Conservation (phyloP, 1,140 invertebrate species). For the Drosophila sturtevanti region DNA sequence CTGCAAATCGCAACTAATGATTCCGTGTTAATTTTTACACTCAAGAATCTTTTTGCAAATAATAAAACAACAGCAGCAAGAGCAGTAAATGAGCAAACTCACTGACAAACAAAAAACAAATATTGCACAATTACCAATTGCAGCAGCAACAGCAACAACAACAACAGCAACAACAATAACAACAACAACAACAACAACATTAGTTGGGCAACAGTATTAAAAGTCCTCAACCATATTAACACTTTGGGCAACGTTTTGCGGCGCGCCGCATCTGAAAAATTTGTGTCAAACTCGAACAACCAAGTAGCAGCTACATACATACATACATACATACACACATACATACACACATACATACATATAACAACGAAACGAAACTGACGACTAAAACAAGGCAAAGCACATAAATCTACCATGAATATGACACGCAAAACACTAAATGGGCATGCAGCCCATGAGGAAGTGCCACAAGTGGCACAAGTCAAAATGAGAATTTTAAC, state of each 20-base stretch:
- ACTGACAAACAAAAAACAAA: conserved; percentile 40
- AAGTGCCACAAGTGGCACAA: conserved; percentile 59
- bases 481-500: conserved; percentile 24
- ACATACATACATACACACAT: conserved; percentile 16
- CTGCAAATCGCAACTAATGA: conserved; percentile 40
- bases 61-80: conserved; percentile 22
- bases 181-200: conserved; percentile 6
- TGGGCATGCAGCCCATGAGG: conserved; percentile 50
- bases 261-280: conserved; percentile 70
- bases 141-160: conserved; percentile 18
- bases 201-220: conserved; percentile 73
- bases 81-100: conserved; percentile 53
- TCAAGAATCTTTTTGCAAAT: conserved; percentile 54
- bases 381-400: conserved; percentile 56
- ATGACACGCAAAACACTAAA: conserved; percentile 32
- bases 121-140: conserved; percentile 75
- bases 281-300: conserved; percentile 60
- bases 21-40: conserved; percentile 78
- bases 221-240: conserved; percentile 81
- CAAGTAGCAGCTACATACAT: conserved; percentile 9
- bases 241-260: conserved; percentile 76
- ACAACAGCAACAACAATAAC: conserved; percentile 4
- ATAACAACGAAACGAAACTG: conserved; percentile 63
- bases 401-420: conserved; percentile 59
- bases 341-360: conserved; percentile 13